Base-by-base conservation (phyloP, 2,797 vertebrate species). In the Sebastes itinus region DNA sequence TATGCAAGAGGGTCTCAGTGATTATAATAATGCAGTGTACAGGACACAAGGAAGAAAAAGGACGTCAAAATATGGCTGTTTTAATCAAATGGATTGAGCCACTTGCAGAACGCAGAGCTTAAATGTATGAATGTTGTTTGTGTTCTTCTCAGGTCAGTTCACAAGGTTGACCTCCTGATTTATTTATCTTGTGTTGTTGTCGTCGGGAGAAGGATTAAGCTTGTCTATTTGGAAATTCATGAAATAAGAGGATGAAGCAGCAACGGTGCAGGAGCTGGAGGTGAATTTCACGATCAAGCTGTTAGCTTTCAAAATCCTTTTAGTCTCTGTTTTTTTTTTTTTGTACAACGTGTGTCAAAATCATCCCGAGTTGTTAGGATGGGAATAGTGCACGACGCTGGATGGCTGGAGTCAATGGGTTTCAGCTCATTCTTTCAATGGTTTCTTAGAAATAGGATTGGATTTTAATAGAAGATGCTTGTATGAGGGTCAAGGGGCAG, bases 91-190 rank as follows among this genome's bases (percentile, higher is more conserved):
- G 1, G 7, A 55, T 1, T n/a, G 5, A 65, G 18, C 2, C 2
- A 11, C 22, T 38, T 6, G 20, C 3, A 7, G 2, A 62, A 6
- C 5, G 14, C 33, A 79, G 11, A 64, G 59, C 13, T 66, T n/a
- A 62, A 61, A 58, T 8, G 20, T 11, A 58, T 56, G 38, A 71
- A 42, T 25, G 42, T 30, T 69, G 59, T 72, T 81, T 8, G 67
- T 66, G 46, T 65, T 76, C 64, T 72, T 75, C 67, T 73, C 9
- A 46, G 33, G 61, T 82, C 54, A 30, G 68, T 65, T 73, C 84
- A 68, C 67, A 33, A 22, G 55, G 71, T 73, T 68, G 22, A 77
- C 73, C 64, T 54, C 28, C 56, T 80, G 76, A 83, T 85, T 75
- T 59, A 76, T 61, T 79, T 23, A 58, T 60, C 55, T 35, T 7